Evolutionary conservation across 2,113 vertebrate genomes (phyloP), one percentile per base, ranked within the genome.

Genomic region (Noturus placidus): DNA sequence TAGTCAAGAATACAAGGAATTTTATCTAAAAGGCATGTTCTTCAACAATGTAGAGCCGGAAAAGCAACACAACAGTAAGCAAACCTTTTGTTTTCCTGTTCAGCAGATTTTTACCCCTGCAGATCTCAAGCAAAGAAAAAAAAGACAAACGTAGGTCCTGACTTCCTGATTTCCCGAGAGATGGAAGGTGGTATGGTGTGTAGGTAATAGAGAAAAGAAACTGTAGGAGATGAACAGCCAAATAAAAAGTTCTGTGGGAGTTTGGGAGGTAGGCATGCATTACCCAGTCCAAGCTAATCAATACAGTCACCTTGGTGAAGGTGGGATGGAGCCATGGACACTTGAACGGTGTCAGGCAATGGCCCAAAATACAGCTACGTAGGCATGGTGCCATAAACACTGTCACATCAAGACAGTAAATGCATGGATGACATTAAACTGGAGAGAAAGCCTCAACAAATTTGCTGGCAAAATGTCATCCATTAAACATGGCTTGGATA

Each of bases 291-390:
- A 82, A 63, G 38, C 69, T 82, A 76, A 91, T 88, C 84, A 82
- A 88, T 89, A 69, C 46, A 84, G 77, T 88, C 69, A 63, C 52
- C 86, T 89, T 86, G 59, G 74, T 57, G 59, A 69, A 50, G 61
- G 56, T 69, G 79, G 78, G 56, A 79, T 27, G 52, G 56, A 19
- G 65, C n/a, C 33, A 70, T 72, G 59, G 56, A 84, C 67, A 56
- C 54, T 22, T 4, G 30, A 46, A 65, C 80, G 67, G 85, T 82
- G 81, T 79, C 78, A 67, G 38, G 72, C 57, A 81, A 54, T 67
- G 57, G 50, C 80, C 42, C 33, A 13, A 30, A 52, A 50, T 82
- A 35, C 56, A 83, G 22, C 33, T 79, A 50, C 9, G 9, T 50
- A 87, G 56, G 57, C 76, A 83, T 80, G 33, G 78, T 30, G 56